These are phyloP conservation scores for Chrysogorgia sp. DNA, from an alignment of 92 coral and sea anemone genomes.

Conservation along the genomic window DNA sequence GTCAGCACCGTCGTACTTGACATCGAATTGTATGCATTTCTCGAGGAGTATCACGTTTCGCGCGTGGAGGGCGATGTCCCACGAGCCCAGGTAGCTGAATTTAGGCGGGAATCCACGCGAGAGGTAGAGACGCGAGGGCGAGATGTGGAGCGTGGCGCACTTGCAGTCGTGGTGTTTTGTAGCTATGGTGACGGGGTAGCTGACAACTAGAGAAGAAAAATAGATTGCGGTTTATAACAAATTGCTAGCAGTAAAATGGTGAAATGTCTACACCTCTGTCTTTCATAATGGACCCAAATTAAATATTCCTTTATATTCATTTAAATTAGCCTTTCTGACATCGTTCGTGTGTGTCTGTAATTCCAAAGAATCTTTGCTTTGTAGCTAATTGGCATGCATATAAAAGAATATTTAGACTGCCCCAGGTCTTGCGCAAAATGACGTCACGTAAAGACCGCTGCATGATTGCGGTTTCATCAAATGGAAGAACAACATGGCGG, in stretches of 20 bases:
- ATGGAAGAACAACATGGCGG: no score
- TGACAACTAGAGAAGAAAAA: slow-evolving; percentile 26
- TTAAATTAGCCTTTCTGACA: no score
- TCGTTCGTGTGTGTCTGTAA: no score
- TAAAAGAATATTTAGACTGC: no score
- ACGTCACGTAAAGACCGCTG: no score
- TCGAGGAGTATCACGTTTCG: slow-evolving; percentile 23
- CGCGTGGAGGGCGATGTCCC: slow-evolving; percentile 41
- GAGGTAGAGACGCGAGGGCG: slow-evolving; percentile 46
- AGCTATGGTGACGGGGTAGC: slow-evolving; percentile 35
- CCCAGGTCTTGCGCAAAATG: no score
- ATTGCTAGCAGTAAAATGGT: neutral
- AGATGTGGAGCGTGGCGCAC: slow-evolving; percentile 28
- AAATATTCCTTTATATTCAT: no score
- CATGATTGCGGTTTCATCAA: no score
- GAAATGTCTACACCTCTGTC: no score
- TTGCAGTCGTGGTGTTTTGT: slow-evolving; percentile 22
- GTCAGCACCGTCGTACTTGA: slow-evolving; percentile 34
- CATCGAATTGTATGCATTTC: slow-evolving; percentile 24
- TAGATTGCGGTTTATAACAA: neutral
- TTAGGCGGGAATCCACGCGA: slow-evolving; percentile 52
- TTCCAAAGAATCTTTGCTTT: no score
- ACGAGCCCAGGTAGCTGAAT: slow-evolving; percentile 36
- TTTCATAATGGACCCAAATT: no score
- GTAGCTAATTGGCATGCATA: no score